Percentiles rank a stretch among this genome's conserved stretches.
phyloP scores from a whole-genome alignment of 2,888 invertebrate genomes.

The Liodrosophila aerea region DNA sequence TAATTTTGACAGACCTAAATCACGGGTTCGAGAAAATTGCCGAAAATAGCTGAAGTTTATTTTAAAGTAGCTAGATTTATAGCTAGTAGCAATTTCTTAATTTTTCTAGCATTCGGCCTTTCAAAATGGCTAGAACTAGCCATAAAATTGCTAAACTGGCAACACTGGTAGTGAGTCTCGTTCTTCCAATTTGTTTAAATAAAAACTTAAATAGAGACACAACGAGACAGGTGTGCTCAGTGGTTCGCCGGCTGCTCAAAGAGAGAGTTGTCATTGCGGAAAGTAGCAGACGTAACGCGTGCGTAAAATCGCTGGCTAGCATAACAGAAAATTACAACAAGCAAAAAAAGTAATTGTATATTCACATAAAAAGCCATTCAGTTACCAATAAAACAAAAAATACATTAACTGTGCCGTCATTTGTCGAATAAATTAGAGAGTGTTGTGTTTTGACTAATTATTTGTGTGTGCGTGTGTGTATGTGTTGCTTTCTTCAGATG shows the following conservation, averaged over 20 bases:
- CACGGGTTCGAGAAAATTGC: too few relatives aligned
- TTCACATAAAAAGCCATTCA: conserved; percentile 39
- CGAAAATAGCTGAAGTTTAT: too few relatives aligned
- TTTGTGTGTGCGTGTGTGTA: conserved; percentile 20
- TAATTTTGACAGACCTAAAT: too few relatives aligned
- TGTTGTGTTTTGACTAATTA: conserved; percentile 7
- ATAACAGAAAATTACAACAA: conserved; percentile 41
- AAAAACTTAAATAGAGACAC: conserved; percentile 48
- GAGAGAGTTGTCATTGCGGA: conserved; percentile 52
- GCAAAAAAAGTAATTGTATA: conserved; percentile 56
- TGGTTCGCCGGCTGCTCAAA: conserved; percentile 55
- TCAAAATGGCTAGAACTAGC: too few relatives aligned
- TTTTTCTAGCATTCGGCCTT: too few relatives aligned
- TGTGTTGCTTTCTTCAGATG: neutral
- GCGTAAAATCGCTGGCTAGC: conserved; percentile 32
- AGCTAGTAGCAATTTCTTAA: too few relatives aligned
- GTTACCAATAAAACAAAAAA: conserved; percentile 19
- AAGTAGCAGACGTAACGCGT: conserved; percentile 43
- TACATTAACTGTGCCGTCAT: conserved; percentile 26
- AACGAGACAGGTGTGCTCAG: conserved; percentile 49
- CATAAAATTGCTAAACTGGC: too few relatives aligned
- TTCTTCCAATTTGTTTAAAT: conserved; percentile 49
- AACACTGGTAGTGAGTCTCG: conserved; percentile 17
- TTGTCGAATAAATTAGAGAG: conserved; percentile 41
- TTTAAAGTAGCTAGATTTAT: too few relatives aligned